These are phyloP conservation scores for Pandemis heparana DNA, from an alignment of 2,888 invertebrate genomes.

Conservation along the genomic window DNA sequence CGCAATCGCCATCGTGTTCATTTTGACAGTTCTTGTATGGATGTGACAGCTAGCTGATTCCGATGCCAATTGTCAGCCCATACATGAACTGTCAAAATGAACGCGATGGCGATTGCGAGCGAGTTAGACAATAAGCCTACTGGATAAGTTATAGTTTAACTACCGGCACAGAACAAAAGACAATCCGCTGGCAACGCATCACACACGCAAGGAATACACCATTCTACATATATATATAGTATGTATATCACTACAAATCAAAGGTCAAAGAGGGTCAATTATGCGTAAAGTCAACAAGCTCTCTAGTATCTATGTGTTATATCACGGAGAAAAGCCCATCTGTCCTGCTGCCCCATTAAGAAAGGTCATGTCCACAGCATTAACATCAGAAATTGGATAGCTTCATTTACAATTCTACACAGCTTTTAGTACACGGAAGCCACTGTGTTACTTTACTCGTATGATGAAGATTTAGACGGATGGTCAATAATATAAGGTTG, in stretches of 20 bases:
- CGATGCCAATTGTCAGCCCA: no score
- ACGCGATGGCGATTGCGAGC: no score
- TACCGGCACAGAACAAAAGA: not conserved
- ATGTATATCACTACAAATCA: slow-evolving; percentile 14
- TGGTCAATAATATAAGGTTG: no score
- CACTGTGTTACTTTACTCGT: no score
- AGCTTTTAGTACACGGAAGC: not conserved
- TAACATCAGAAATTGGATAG: slow-evolving; percentile 32
- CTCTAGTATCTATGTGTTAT: slow-evolving; percentile 33
- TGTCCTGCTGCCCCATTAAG: slow-evolving; percentile 17
- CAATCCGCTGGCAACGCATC: not conserved
- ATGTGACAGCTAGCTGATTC: no score
- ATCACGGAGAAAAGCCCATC: slow-evolving; percentile 35
- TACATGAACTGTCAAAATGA: no score
- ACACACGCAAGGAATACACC: not conserved
- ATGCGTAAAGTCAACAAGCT: slow-evolving; percentile 33
- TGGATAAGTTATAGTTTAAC: not conserved
- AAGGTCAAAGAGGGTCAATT: slow-evolving; percentile 20
- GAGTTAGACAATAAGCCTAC: no score
- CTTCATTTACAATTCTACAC: slow-evolving; percentile 19
- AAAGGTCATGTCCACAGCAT: slow-evolving; percentile 17
- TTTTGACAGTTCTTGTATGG: no score
- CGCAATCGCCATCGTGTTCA: no score
- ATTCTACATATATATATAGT: slow-evolving; percentile 11
- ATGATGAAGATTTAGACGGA: no score